Evolutionary conservation across 2,113 vertebrate genomes (phyloP).

Genomic region (Brachionichthys hirsutus): DNA sequence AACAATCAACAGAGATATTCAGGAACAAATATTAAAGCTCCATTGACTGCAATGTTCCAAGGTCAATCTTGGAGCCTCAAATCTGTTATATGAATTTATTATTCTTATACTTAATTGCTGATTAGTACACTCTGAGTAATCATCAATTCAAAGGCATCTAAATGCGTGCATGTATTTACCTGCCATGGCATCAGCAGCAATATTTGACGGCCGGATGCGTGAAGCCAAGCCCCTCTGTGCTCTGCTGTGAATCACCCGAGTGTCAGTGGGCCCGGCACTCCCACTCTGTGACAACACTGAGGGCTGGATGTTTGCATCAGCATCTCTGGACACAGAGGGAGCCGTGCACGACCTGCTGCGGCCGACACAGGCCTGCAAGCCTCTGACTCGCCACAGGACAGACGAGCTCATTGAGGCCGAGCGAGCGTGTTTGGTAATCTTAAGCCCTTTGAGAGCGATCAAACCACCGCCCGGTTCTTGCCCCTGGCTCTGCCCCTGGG

Average conservation of each 20-base stretch:
- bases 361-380: background rate
- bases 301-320: constrained; percentile 22
- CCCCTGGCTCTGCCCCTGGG: constrained; percentile 31
- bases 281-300: constrained; percentile 34
- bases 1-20: no score
- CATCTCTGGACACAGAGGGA: constrained; percentile 13
- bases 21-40: no score
- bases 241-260: constrained; percentile 17
- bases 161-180: background rate
- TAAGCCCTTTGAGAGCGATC: constrained; percentile 36
- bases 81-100: no score
- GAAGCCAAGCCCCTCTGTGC: constrained; percentile 42
- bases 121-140: background rate
- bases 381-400: constrained; percentile 30
- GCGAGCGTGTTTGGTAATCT: constrained; percentile 28
- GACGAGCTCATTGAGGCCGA: constrained; percentile 39
- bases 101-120: constrained; percentile 2
- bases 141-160: background rate
- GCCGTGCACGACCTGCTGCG: background rate
- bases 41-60: no score
- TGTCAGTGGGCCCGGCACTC: constrained; percentile 14
- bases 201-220: constrained; percentile 30
- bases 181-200: no score
- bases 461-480: constrained; percentile 28
- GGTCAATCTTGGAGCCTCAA: no score